phyloP scores from a whole-genome alignment of 2,113 vertebrate genomes.

The Hoplias malabaricus region DNA sequence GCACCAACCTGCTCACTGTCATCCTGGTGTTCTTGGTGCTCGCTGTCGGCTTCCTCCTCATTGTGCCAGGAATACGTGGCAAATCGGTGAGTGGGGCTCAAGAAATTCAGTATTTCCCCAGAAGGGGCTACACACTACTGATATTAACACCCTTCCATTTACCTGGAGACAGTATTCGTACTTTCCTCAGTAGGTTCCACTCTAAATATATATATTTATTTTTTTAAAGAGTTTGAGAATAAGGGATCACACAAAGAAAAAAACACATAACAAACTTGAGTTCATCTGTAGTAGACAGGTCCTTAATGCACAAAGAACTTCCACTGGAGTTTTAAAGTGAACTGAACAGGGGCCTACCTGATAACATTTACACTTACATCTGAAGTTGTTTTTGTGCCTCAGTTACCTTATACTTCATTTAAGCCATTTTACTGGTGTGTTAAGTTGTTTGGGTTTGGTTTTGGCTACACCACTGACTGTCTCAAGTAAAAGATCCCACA shows the following conservation, averaged over 20 bases:
- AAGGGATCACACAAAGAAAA: neutral
- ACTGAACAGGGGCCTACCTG: neutral
- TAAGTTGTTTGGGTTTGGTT: neutral
- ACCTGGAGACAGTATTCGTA: neutral
- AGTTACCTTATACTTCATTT: neutral
- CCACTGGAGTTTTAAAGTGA: neutral
- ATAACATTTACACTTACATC: neutral
- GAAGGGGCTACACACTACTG: neutral
- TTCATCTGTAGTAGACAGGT: neutral
- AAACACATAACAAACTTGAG: neutral
- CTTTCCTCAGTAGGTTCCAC: no score
- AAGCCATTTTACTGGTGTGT: neutral
- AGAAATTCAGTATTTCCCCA: neutral
- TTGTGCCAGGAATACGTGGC: conserved; percentile 91
- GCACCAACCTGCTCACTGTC: conserved; percentile 75
- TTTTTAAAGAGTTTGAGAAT: no score
- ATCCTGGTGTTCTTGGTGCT: conserved; percentile 84
- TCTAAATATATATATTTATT: no score
- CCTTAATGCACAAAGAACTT: neutral
- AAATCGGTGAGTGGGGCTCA: conserved; percentile 77
- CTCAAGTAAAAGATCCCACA: conserved; percentile 3
- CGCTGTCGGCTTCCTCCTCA: conserved; percentile 79
- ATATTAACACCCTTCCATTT: neutral
- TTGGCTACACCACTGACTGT: neutral
- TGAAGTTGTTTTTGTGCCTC: neutral